Conservation (phyloP, 1,140 invertebrate genomes). For the Drosophila mojavensis region DNA sequence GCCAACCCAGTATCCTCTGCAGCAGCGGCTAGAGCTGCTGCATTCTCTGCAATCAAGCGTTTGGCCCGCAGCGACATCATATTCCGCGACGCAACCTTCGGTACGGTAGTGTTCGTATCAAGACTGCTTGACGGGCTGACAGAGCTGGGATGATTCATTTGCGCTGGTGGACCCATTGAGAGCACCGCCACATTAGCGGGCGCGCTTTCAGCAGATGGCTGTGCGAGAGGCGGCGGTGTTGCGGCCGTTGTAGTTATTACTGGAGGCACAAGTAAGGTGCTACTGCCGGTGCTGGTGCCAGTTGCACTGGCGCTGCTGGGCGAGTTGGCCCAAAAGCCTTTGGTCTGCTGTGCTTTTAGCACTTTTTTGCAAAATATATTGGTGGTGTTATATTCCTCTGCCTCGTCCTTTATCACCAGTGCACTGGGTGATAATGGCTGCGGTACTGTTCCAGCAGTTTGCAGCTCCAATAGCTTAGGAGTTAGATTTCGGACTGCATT, state of each 20-base stretch:
- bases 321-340: constrained; percentile 80
- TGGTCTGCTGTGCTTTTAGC: constrained; percentile 81
- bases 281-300: not conserved
- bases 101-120: constrained; percentile 49
- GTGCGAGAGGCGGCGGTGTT: constrained; percentile 58
- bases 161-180: constrained; percentile 76
- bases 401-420: constrained; percentile 75
- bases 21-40: constrained; percentile 57
- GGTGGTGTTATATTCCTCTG: constrained; percentile 72
- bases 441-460: constrained; percentile 30
- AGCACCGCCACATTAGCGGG: constrained; percentile 24
- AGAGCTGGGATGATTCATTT: constrained; percentile 62
- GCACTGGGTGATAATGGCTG: constrained; percentile 48
- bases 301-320: constrained; percentile 57
- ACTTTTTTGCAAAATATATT: constrained; percentile 83
- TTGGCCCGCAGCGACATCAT: constrained; percentile 69
- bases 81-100: constrained; percentile 74
- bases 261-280: constrained; percentile 55
- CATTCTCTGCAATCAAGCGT: constrained; percentile 56
- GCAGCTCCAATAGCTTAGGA: constrained; percentile 76
- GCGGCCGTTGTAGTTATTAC: constrained; percentile 71
- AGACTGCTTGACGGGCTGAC: constrained; percentile 71
- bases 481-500: constrained; percentile 77
- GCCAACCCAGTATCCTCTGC: constrained; percentile 67
- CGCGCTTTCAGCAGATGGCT: constrained; percentile 21